phyloP scores from a whole-genome alignment of 2,888 invertebrate genomes.

The Pandemis heparana region DNA sequence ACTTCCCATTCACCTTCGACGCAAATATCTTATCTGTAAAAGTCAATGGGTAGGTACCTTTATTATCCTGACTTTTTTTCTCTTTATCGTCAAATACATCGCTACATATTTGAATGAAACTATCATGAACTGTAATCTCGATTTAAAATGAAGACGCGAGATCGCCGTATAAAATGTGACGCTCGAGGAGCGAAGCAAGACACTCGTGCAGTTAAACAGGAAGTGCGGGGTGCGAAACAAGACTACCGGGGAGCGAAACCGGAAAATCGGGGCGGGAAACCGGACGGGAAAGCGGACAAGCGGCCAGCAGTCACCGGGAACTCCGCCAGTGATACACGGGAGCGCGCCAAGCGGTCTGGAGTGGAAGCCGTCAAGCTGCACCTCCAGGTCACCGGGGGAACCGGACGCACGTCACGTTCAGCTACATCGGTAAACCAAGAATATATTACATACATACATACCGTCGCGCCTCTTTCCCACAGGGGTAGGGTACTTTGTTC shows the following conservation, averaged over 20 bases:
- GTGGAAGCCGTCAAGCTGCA: slow-evolving; percentile 79
- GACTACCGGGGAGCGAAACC: slow-evolving; percentile 52
- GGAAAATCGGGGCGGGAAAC: slow-evolving; percentile 46
- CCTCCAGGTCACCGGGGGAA: slow-evolving; percentile 71
- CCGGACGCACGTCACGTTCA: slow-evolving; percentile 78
- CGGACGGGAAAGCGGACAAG: slow-evolving; percentile 44
- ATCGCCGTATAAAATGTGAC: slow-evolving; percentile 61
- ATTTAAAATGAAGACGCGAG: slow-evolving; percentile 75
- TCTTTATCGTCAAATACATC: slow-evolving; percentile 50
- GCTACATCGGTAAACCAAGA: slow-evolving; percentile 69
- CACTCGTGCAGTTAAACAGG: slow-evolving; percentile 54
- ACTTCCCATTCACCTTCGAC: slow-evolving; percentile 70
- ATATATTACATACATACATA: too few relatives aligned
- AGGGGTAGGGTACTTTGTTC: too few relatives aligned
- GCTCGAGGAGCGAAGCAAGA: slow-evolving; percentile 54
- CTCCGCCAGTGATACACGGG: slow-evolving; percentile 47
- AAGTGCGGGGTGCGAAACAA: slow-evolving; percentile 54
- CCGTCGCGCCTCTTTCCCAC: too few relatives aligned
- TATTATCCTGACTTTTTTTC: slow-evolving; percentile 60
- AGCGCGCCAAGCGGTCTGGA: slow-evolving; percentile 73
- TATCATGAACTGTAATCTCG: slow-evolving; percentile 47
- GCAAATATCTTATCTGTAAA: slow-evolving; percentile 75
- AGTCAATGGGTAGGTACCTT: slow-evolving; percentile 50
- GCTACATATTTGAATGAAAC: slow-evolving; percentile 45
- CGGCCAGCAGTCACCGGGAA: slow-evolving; percentile 48